Evolutionary conservation across 1,140 invertebrate species (phyloP).

Genomic region (Drosophila grimshawi): DNA sequence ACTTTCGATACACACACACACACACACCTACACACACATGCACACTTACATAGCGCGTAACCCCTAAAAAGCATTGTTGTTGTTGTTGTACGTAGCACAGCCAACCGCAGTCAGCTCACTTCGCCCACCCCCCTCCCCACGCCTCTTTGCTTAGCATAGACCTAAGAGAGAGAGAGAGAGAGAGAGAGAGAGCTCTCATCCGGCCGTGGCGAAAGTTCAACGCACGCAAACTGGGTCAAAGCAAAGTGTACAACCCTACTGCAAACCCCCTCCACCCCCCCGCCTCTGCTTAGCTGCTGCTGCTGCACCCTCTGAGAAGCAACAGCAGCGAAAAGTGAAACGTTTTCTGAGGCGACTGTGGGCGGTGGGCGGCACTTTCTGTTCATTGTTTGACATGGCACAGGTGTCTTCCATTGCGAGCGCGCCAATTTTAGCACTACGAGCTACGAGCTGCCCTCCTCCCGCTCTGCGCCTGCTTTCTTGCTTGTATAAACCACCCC

Average conservation of each 20-base stretch:
- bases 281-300: background rate
- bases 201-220: slow-evolving; percentile 63
- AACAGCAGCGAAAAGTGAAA: slow-evolving; percentile 71
- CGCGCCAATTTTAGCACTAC: slow-evolving; percentile 58
- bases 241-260: slow-evolving; percentile 68
- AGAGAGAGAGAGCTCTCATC: slow-evolving; percentile 14
- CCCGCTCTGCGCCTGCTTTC: no score
- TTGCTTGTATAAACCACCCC: background rate
- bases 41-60: slow-evolving; percentile 55
- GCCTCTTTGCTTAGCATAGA: slow-evolving; percentile 32
- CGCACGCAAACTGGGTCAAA: slow-evolving; percentile 88
- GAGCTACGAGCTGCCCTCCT: slow-evolving; percentile 1
- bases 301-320: slow-evolving; percentile 21
- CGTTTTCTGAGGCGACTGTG: slow-evolving; percentile 19
- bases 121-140: slow-evolving; percentile 12
- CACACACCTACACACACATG: slow-evolving; percentile 5
- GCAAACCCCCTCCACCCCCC: slow-evolving; percentile 3
- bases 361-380: slow-evolving; percentile 13
- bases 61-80: slow-evolving; percentile 58
- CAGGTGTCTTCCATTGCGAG: slow-evolving; percentile 71
- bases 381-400: slow-evolving; percentile 64
- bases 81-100: slow-evolving; percentile 11
- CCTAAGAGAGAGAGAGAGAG: background rate
- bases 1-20: slow-evolving; percentile 62
- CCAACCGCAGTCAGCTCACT: background rate